phyloP scores from a whole-genome alignment of 64 coral and sea anemone species.

The Montipora foliosa region DNA sequence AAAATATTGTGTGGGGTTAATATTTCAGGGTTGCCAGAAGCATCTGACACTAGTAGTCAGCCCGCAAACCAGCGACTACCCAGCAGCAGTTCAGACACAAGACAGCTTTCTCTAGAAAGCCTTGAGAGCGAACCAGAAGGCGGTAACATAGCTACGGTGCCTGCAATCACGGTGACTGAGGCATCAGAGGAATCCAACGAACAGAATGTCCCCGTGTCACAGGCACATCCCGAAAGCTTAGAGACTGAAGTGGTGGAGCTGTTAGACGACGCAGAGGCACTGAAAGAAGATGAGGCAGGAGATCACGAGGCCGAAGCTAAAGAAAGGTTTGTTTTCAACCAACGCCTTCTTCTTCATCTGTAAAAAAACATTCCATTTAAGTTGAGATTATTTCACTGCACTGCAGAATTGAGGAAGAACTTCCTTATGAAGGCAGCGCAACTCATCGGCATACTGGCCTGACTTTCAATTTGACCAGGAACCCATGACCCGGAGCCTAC shows the following conservation, averaged over 20 bases:
- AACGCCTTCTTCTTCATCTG: no score
- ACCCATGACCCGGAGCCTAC: no score
- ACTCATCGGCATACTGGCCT: no score
- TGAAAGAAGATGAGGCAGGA: conserved; percentile 46
- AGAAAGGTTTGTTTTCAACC: conserved; percentile 22
- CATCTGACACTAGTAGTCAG: conserved; percentile 24
- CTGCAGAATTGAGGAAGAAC: no score
- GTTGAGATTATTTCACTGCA: no score
- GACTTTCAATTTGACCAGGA: no score
- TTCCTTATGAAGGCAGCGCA: no score
- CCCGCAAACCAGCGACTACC: conserved; percentile 9
- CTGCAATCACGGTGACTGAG: conserved; percentile 77
- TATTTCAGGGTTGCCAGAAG: conserved; percentile 38
- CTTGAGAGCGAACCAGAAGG: conserved; percentile 82
- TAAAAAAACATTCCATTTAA: no score
- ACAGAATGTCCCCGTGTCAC: conserved; percentile 89
- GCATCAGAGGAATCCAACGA: conserved; percentile 77
- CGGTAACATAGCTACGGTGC: conserved; percentile 61
- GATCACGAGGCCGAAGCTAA: conserved; percentile 17
- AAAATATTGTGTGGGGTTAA: no score
- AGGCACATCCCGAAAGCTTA: conserved; percentile 55
- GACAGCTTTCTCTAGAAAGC: conserved; percentile 82
- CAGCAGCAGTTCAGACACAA: conserved; percentile 55
- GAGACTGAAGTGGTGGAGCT: conserved; percentile 61
- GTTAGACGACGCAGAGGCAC: background rate